Base-by-base conservation (phyloP, 64 coral and sea anemone species). In the Porites lutea region DNA sequence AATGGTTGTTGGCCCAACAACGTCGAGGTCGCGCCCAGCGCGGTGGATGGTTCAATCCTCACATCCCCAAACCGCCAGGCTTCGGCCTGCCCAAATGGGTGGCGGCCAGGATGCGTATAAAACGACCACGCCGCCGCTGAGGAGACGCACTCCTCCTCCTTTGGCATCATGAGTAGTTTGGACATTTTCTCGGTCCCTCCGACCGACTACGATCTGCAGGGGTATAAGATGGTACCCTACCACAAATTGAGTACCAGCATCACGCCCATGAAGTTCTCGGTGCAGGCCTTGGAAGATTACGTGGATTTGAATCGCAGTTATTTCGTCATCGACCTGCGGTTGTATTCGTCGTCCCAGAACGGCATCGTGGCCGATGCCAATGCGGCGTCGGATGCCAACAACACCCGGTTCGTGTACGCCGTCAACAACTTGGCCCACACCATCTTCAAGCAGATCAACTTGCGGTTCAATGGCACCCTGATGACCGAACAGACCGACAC, bases 401-500 rank as follows among this genome's bases (percentile, higher is more conserved):
- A 67, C 64, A 67, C 13, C 0, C 5, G 53, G 53, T 5, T 11
- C 53, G 53, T 55, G 5, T 55, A 73, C 68, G 27, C 75, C 1
- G 75, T 16, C 3, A 19, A 50, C 1, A 50, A 75, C 15, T 3
- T 50, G 0, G 72, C 45, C 0, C 72, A 75, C 8, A 13, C 5
- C 15, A 10, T 75, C 43, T 48, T 75, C 45, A 75, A 75, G 11
- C 72, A 75, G 10, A 75, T 75, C 45, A 66, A 66, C n/a, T 5
- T 67, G n/a, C 1, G 64, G 3, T 16, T 67, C 15, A 20, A 20
- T 67, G 64, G 64, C 1, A 16, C n/a, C 8, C 13, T 67, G 8
- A 67, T 67, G 64, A 67, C 13, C n/a, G 64, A 67, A 15, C 64
- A 67, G 64, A 79, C 12, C 10, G 88, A 79, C 47, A 80, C 4